phyloP scores from a whole-genome alignment of 2,113 vertebrate species.

The Acinonyx jubatus region DNA sequence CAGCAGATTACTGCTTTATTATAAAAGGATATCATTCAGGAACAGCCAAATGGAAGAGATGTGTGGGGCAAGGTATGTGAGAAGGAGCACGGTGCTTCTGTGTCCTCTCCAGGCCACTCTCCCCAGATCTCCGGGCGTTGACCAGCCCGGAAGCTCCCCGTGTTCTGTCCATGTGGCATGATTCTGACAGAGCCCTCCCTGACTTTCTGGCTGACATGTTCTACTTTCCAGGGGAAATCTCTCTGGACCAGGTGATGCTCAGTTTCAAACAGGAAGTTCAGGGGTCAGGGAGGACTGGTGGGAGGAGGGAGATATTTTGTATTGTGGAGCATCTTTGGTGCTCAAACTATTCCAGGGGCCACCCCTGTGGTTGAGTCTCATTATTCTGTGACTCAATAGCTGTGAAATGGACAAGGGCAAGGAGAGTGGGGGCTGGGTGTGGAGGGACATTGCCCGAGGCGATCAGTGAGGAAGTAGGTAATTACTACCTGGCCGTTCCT shows the following conservation, averaged over 20 bases:
- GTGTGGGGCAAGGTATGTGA: neutral
- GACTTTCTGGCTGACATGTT: neutral
- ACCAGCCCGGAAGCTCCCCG: no score
- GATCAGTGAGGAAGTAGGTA: neutral
- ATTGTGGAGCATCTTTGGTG: rapidly evolving
- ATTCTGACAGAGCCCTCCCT: neutral
- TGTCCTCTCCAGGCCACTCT: no score
- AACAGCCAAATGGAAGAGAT: neutral
- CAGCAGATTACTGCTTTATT: neutral
- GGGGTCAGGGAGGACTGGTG: neutral
- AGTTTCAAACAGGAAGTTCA: neutral
- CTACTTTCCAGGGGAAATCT: neutral
- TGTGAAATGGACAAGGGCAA: neutral
- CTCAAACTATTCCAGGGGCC: neutral
- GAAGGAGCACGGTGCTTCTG: neutral
- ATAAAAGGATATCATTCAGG: neutral
- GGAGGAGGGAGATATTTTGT: neutral
- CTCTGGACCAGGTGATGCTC: neutral
- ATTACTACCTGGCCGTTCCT: neutral
- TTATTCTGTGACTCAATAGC: neutral
- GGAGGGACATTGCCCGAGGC: neutral
- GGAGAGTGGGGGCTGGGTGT: neutral
- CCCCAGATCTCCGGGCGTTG: neutral
- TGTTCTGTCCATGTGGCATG: neutral
- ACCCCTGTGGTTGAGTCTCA: neutral